Conservation (phyloP, 2,888 invertebrate species). For the Drosophila vallismaia region DNA sequence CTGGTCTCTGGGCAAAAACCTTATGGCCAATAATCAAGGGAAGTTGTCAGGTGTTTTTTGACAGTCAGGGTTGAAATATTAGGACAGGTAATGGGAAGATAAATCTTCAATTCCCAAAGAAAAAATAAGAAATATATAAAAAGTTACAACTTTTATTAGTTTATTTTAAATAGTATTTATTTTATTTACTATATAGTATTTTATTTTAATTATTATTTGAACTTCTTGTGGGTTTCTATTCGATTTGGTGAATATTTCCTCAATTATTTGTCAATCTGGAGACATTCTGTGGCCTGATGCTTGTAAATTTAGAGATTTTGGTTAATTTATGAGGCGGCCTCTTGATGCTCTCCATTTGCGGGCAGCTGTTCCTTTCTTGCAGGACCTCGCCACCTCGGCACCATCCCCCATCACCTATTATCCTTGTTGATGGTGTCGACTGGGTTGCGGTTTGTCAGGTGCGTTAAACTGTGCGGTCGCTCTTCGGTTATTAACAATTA, state of each 20-base stretch:
- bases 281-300: neutral
- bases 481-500: slow-evolving; percentile 72
- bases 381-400: neutral
- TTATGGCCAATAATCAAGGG: slow-evolving; percentile 33
- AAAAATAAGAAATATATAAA: too few species aligned
- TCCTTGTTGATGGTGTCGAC: slow-evolving; percentile 24
- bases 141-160: too few species aligned
- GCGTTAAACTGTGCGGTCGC: slow-evolving; percentile 48
- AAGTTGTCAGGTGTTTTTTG: neutral
- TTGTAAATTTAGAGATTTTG: slow-evolving; percentile 19
- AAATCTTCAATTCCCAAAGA: too few species aligned
- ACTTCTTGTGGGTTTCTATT: too few species aligned
- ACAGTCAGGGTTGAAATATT: slow-evolving; percentile 11
- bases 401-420: neutral
- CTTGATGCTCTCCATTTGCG: neutral
- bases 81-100: neutral
- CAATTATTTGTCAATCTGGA: neutral
- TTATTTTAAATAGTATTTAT: neutral
- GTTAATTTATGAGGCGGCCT: slow-evolving; percentile 16
- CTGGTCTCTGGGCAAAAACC: neutral
- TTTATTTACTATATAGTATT: neutral
- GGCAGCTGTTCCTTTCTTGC: slow-evolving; percentile 14
- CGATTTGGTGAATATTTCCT: neutral
- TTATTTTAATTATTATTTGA: too few species aligned
- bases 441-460: slow-evolving; percentile 44